phyloP scores from a whole-genome alignment of 2,113 vertebrate species.

The Sterna hirundo region DNA sequence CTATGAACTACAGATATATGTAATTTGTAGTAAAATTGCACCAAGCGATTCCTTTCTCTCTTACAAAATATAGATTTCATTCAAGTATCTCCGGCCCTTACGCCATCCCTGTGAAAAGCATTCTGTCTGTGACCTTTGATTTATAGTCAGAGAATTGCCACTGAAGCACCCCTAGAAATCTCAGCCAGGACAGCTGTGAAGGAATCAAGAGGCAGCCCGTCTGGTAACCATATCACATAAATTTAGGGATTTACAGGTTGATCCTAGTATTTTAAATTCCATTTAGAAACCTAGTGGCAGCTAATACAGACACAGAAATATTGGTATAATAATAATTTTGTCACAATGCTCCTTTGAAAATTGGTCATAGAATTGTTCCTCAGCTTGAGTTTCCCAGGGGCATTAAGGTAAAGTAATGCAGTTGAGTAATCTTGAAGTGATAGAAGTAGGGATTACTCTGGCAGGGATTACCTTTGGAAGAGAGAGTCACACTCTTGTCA shows the following conservation, averaged over 20 bases:
- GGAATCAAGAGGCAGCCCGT: not conserved
- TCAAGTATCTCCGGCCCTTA: not conserved
- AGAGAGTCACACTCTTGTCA: not conserved
- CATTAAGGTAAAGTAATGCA: not conserved
- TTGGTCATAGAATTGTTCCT: slow-evolving; percentile 1
- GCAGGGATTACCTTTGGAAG: slow-evolving; percentile 11
- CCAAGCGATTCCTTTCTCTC: not conserved
- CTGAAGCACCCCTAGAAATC: not conserved
- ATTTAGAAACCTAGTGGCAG: slow-evolving; percentile 14
- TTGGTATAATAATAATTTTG: slow-evolving; percentile 20
- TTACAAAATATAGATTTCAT: not conserved
- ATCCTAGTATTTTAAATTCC: slow-evolving; percentile 35
- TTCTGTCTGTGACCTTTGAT: not conserved
- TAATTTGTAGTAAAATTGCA: not conserved
- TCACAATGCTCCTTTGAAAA: slow-evolving; percentile 3
- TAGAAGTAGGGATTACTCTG: slow-evolving; percentile 27
- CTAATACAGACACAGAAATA: slow-evolving; percentile 10
- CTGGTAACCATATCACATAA: not conserved
- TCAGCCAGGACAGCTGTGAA: not conserved
- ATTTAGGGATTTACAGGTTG: slow-evolving; percentile 20
- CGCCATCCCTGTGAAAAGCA: not conserved
- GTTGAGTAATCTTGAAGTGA: slow-evolving; percentile 14
- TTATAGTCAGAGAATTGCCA: not conserved
- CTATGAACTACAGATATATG: not conserved
- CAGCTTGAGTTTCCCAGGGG: slow-evolving; percentile 2